Conservation (phyloP, 2,888 invertebrate species). For the Lasioglossum figueresi region DNA sequence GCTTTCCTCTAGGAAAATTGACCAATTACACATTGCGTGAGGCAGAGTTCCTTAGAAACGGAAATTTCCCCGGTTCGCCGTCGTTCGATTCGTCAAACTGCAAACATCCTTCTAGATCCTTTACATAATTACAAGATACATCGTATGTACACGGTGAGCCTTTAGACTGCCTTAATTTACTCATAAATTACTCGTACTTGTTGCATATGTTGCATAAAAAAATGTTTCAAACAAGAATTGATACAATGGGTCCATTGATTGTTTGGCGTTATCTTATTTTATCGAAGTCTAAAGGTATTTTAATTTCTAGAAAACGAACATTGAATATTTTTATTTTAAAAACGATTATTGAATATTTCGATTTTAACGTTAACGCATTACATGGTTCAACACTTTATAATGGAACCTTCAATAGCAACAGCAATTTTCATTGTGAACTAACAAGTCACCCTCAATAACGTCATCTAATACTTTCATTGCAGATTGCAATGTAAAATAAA, state of each 20-base stretch:
- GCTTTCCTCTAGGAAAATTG: conserved; percentile 73
- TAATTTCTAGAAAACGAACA: too few species aligned
- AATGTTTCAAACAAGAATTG: background rate
- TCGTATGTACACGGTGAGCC: background rate
- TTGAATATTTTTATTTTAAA: too few species aligned
- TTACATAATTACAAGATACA: background rate
- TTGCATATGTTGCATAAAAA: background rate
- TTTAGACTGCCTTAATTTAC: background rate
- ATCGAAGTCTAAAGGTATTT: too few species aligned
- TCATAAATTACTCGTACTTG: background rate
- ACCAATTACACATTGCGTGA: conserved; percentile 77
- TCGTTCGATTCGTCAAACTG: conserved; percentile 50
- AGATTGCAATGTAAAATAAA: too few species aligned
- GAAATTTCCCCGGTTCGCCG: conserved; percentile 49
- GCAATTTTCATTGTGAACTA: too few species aligned
- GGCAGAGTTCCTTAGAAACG: conserved; percentile 60
- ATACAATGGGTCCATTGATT: background rate
- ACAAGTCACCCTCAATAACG: too few species aligned
- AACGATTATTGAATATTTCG: background rate
- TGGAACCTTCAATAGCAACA: too few species aligned
- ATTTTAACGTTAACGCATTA: background rate
- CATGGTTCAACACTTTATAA: too few species aligned
- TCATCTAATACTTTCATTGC: too few species aligned
- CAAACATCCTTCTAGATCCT: conserved; percentile 30
- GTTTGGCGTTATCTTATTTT: too few species aligned